A percentile compares a stretch with the other conserved stretches of the same genome.
Evolutionary conservation across 1,140 invertebrate genomes (phyloP).

Genomic region (Drosophila pectinifera): DNA sequence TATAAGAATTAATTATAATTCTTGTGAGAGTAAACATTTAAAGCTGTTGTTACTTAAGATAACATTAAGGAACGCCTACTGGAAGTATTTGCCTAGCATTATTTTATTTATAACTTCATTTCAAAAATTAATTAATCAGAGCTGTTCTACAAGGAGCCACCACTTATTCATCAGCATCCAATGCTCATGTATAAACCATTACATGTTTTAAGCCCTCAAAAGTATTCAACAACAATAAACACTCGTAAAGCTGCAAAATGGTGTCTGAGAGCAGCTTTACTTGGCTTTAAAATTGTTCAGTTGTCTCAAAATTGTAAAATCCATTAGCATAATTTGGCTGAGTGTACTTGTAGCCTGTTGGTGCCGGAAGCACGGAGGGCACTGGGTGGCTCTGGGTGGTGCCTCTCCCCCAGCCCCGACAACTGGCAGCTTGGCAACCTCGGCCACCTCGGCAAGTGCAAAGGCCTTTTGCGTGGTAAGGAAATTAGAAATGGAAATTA

Average conservation of each 20-base stretch:
- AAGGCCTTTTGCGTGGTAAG: constrained; percentile 73
- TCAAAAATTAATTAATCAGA: no score
- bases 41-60: no score
- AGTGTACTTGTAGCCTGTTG: constrained; percentile 26
- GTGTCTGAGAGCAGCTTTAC: no score
- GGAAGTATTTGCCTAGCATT: no score
- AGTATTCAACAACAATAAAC: background rate
- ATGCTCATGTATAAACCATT: no score
- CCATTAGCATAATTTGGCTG: background rate
- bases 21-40: no score
- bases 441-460: constrained; percentile 53
- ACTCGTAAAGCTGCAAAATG: no score
- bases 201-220: background rate
- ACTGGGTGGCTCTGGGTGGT: constrained; percentile 6
- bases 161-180: background rate
- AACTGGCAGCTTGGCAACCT: constrained; percentile 28
- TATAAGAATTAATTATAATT: no score
- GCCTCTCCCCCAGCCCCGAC: constrained; percentile 3
- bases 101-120: no score
- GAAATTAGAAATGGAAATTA: constrained; percentile 84
- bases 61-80: no score
- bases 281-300: background rate
- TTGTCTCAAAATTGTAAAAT: no score
- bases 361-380: constrained; percentile 37
- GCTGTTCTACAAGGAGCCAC: background rate